phyloP scores from a whole-genome alignment of 2,113 vertebrate species.

The Cairina moschata region DNA sequence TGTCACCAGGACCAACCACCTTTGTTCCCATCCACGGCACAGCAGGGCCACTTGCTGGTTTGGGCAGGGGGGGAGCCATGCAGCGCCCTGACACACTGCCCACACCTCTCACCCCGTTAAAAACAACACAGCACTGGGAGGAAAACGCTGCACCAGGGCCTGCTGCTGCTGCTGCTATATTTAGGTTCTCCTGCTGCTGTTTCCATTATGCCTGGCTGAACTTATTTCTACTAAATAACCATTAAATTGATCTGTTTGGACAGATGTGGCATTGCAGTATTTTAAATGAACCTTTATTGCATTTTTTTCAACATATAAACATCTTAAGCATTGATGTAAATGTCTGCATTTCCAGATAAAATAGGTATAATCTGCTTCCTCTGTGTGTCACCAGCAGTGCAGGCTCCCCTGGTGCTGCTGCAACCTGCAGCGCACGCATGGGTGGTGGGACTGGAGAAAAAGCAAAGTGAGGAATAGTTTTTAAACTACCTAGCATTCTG shows the following conservation, averaged over 20 bases:
- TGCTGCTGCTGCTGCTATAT: slow-evolving; percentile 18
- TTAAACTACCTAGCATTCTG: fast-evolving
- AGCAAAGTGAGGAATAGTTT: too few species aligned
- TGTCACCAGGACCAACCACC: not conserved
- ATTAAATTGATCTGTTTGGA: slow-evolving; percentile 9
- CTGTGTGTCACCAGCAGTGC: fast-evolving
- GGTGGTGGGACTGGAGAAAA: fast-evolving
- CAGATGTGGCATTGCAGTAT: not conserved
- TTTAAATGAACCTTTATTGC: not conserved
- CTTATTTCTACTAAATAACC: not conserved
- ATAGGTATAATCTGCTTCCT: not conserved
- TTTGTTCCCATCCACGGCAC: fast-evolving
- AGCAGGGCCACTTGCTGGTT: fast-evolving
- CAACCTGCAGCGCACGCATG: not conserved
- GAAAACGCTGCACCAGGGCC: not conserved
- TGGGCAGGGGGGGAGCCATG: too few species aligned
- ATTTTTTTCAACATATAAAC: not conserved
- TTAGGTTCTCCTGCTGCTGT: slow-evolving; percentile 44
- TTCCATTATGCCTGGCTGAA: slow-evolving; percentile 1
- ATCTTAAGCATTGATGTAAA: not conserved
- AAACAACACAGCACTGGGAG: not conserved
- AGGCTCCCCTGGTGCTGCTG: not conserved
- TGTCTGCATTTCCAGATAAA: too few species aligned
- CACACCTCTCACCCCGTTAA: not conserved
- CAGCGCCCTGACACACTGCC: fast-evolving